Percentiles rank a stretch among this genome's conserved stretches.
Conservation (phyloP, 2,888 invertebrate species). For the Harpalus rubripes region DNA sequence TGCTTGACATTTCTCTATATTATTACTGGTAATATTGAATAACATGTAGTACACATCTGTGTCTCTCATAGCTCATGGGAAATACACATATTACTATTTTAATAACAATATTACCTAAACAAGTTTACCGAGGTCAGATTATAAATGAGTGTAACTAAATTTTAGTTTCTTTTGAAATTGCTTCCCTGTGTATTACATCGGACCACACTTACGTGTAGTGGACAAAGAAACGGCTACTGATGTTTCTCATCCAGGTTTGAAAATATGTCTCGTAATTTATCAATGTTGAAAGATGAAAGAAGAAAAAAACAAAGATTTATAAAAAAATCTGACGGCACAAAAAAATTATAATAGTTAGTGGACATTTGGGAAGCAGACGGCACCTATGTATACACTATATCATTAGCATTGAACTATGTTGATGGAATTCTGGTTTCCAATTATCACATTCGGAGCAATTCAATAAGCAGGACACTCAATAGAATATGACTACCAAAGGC, state of each 20-base stretch:
- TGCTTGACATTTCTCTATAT: constrained; percentile 6
- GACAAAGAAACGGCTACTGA: constrained; percentile 49
- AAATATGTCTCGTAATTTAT: constrained; percentile 63
- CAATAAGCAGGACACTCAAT: constrained; percentile 51
- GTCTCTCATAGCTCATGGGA: neutral
- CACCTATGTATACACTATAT: constrained; percentile 37
- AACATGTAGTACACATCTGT: neutral
- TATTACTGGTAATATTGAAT: constrained; percentile 4
- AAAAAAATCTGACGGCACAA: constrained; percentile 37
- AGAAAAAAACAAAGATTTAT: constrained; percentile 38
- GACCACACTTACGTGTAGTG: constrained; percentile 36
- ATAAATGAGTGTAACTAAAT: constrained; percentile 54
- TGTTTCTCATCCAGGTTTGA: constrained; percentile 46
- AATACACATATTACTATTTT: neutral
- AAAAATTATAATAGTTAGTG: constrained; percentile 51
- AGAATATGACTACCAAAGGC: constrained; percentile 34
- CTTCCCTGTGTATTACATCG: constrained; percentile 16
- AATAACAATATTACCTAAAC: constrained; percentile 67
- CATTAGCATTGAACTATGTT: constrained; percentile 24
- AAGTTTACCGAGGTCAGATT: constrained; percentile 29
- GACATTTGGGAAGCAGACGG: constrained; percentile 37
- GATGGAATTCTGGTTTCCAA: constrained; percentile 72
- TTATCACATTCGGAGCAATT: constrained; percentile 70
- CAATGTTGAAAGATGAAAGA: constrained; percentile 63
- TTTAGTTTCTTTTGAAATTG: constrained; percentile 53